A percentile compares a stretch with the other conserved stretches of the same genome.
Conservation (phyloP, 2,113 vertebrate species). For the Pagrus major region DNA sequence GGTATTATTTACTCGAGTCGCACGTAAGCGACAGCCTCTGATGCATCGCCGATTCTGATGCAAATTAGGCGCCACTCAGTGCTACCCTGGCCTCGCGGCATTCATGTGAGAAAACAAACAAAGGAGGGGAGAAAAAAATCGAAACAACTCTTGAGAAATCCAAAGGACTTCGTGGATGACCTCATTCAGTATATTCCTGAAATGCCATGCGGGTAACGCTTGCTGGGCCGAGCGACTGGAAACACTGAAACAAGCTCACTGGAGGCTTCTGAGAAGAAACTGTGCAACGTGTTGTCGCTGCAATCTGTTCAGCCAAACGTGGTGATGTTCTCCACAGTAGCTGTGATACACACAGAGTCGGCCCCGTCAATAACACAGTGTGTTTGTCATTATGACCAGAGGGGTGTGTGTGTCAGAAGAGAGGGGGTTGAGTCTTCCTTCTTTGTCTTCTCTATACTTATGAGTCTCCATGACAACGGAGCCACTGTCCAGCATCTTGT, state of each 20-base stretch:
- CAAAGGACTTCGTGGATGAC: slow-evolving; percentile 20
- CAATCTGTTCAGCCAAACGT: slow-evolving; percentile 53
- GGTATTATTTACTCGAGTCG: slow-evolving; percentile 11
- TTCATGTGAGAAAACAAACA: slow-evolving; percentile 40
- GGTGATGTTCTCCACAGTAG: slow-evolving; percentile 36
- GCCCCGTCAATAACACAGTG: slow-evolving; percentile 58
- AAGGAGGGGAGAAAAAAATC: neutral
- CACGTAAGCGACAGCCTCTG: slow-evolving; percentile 1
- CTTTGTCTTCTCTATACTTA: slow-evolving; percentile 71
- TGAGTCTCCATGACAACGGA: slow-evolving; percentile 80
- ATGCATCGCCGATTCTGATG: slow-evolving; percentile 15
- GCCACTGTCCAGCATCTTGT: slow-evolving; percentile 61
- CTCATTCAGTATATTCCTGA: slow-evolving; percentile 5
- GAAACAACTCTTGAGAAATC: slow-evolving; percentile 33
- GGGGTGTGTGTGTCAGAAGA: slow-evolving; percentile 39
- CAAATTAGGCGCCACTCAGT: slow-evolving; percentile 29
- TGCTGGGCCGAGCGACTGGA: neutral
- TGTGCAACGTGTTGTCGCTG: slow-evolving; percentile 19
- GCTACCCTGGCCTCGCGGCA: neutral
- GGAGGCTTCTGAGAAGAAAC: neutral
- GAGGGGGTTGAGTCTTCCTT: slow-evolving; percentile 23
- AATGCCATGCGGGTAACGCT: slow-evolving; percentile 32
- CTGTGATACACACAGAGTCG: slow-evolving; percentile 42
- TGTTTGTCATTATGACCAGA: slow-evolving; percentile 59
- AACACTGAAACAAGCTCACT: slow-evolving; percentile 24